Evolutionary conservation across 1,140 invertebrate genomes (phyloP), one percentile per base, ranked within the genome.

Genomic region (Anastrepha obliqua): DNA sequence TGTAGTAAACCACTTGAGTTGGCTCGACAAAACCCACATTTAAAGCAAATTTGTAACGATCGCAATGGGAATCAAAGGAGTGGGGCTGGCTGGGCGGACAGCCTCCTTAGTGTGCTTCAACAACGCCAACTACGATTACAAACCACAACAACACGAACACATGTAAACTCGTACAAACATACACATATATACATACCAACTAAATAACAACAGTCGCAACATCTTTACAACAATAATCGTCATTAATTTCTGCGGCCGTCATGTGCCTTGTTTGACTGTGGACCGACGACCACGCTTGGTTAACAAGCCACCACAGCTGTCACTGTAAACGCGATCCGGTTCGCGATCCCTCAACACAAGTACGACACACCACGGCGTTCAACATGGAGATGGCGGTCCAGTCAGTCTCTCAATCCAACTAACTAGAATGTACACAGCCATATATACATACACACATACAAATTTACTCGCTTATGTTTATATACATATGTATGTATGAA

Each of bases 281-380:
- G 70, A 74, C 42, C 70, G 51, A 55, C 51, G 51, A 55, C 51
- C 51, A 74, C 70, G 70, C 70, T 74, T 74, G 44, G 70, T 47
- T 74, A 74, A 74, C 70, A 44, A 74, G 70, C 29, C 70, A 74
- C 70, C 70, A 74, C 70, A 51, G 70, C 70, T 74, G 70, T 74
- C 70, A 51, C 15, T 74, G 44, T 44, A 42, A 17, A 74, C n/a
- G 67, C 67, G 42, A 74, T 74, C 67, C 70, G 70, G 70, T 74
- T 74, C 70, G 70, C 70, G 6, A 51, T 47, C 44, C 70, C 44
- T 51, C 70, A 47, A 15, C 39, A 47, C 13, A 15, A 44, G 39
- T 74, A 74, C 70, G 70, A 74, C 15, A 29, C 13, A 44, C 70
- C 42, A 15, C 44, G 70, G 3, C 47, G 70, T 47, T 55, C 47